phyloP scores from a whole-genome alignment of 2,888 invertebrate genomes.

The Catocala sponsa region DNA sequence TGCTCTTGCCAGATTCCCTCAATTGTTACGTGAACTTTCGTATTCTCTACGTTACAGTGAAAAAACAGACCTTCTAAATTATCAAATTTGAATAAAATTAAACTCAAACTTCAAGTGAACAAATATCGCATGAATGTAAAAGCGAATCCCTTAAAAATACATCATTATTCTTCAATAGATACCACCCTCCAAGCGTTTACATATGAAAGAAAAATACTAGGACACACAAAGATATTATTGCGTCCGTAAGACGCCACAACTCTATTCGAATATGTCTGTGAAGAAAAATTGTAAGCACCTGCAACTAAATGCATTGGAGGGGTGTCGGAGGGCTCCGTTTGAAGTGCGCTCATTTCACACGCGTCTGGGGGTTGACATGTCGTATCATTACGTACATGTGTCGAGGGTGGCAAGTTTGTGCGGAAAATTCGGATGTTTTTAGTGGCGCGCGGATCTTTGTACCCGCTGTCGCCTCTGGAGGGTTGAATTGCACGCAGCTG shows the following conservation, averaged over 20 bases:
- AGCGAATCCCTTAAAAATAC: conserved; percentile 46
- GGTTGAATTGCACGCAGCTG: conserved; percentile 45
- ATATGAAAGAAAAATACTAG: conserved; percentile 54
- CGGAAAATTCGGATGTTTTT: conserved; percentile 59
- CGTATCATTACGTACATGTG: conserved; percentile 80
- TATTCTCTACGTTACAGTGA: conserved; percentile 24
- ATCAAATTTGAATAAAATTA: neutral
- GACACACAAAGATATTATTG: conserved; percentile 56
- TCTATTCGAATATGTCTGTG: conserved; percentile 78
- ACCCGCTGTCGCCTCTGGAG: conserved; percentile 35
- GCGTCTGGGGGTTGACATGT: conserved; percentile 71
- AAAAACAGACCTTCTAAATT: conserved; percentile 23
- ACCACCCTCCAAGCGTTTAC: conserved; percentile 56
- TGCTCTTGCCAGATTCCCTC: conserved; percentile 50
- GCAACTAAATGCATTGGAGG: conserved; percentile 82
- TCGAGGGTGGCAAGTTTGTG: conserved; percentile 62
- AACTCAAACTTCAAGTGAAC: neutral
- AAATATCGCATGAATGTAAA: conserved; percentile 9
- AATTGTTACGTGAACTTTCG: conserved; percentile 38
- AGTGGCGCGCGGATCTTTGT: conserved; percentile 47
- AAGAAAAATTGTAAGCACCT: conserved; percentile 85
- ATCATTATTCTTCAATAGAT: conserved; percentile 60
- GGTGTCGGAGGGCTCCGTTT: conserved; percentile 61
- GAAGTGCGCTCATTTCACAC: conserved; percentile 81
- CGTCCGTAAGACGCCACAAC: conserved; percentile 60